phyloP scores from a whole-genome alignment of 2,888 invertebrate genomes.

The Pseudeuparius sepicola region DNA sequence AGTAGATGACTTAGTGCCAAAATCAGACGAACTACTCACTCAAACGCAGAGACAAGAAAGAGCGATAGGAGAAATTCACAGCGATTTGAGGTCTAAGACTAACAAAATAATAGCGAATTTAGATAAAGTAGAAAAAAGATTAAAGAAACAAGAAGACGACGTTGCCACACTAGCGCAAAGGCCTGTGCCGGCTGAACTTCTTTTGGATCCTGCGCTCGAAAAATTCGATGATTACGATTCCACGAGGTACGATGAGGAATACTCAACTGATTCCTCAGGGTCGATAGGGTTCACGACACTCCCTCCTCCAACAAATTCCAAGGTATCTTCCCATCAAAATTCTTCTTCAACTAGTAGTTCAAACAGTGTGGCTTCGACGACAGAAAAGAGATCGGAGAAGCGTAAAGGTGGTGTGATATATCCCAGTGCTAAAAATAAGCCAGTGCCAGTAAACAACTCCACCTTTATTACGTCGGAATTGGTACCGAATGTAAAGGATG shows the following conservation, averaged over 20 bases:
- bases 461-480: constrained; percentile 67
- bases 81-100: constrained; percentile 69
- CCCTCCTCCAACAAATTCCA: constrained; percentile 37
- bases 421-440: constrained; percentile 85
- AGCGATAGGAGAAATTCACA: constrained; percentile 78
- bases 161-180: constrained; percentile 68
- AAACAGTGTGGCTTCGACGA: constrained; percentile 34
- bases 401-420: constrained; percentile 81
- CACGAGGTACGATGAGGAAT: constrained; percentile 46
- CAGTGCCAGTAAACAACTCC: constrained; percentile 74
- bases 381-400: constrained; percentile 40
- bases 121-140: constrained; percentile 72
- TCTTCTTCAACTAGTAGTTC: constrained; percentile 1
- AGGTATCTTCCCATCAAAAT: constrained; percentile 4
- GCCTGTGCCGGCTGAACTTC: constrained; percentile 62
- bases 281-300: constrained; percentile 35
- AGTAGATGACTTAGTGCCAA: constrained; percentile 75
- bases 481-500: constrained; percentile 66
- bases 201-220: constrained; percentile 69
- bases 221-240: constrained; percentile 70
- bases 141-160: constrained; percentile 79
- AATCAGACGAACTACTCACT: constrained; percentile 74
- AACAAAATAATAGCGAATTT: constrained; percentile 81
- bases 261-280: constrained; percentile 32
- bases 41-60: constrained; percentile 81